Conservation (phyloP, 2,113 vertebrate species). For the Muscicapa adusta region DNA sequence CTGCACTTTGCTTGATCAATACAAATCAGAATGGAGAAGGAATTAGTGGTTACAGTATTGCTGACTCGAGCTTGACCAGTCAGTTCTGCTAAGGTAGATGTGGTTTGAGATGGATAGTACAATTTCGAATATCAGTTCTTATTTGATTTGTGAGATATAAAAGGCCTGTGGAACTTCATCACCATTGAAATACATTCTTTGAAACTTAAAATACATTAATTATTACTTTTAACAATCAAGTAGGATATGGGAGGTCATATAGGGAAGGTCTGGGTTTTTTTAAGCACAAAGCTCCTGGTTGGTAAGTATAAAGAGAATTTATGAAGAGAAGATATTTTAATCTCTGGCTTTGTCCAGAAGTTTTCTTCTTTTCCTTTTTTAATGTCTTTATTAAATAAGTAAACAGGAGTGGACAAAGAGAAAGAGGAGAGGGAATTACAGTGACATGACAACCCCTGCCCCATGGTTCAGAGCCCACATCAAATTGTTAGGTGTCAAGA, state of each 20-base stretch:
- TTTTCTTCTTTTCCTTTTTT: neutral
- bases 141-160: neutral
- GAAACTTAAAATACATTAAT: neutral
- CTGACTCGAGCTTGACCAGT: neutral
- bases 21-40: neutral
- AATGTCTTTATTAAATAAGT: neutral
- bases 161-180: neutral
- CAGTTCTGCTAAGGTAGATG: neutral
- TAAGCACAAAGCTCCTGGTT: neutral
- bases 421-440: neutral
- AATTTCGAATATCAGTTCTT: neutral
- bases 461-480: neutral
- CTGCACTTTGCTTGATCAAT: rapidly evolving
- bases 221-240: neutral
- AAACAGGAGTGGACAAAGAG: neutral
- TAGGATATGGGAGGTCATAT: neutral
- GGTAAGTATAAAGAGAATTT: neutral
- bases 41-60: neutral
- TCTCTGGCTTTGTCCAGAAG: neutral
- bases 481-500: neutral
- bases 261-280: neutral
- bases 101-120: neutral
- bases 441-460: neutral
- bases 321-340: neutral
- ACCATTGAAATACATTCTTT: neutral